Evolutionary conservation across 2,888 invertebrate species (phyloP), one percentile per base, ranked within the genome.

Genomic region (Machimus rusticus): DNA sequence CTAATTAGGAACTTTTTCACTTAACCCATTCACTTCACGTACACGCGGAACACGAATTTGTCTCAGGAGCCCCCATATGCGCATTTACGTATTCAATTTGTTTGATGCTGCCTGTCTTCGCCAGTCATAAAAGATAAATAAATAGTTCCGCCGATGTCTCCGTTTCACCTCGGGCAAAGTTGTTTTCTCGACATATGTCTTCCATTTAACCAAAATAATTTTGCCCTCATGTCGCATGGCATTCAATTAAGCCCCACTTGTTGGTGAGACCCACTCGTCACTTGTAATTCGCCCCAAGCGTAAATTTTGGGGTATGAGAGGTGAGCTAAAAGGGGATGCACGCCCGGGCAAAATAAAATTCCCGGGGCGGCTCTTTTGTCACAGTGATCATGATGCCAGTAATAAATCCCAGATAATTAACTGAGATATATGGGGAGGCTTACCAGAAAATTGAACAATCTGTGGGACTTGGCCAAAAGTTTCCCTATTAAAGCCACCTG

Each of bases 191-290:
- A 76, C 76, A 76, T 37, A 76, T 76, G 37, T 76, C 37, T 76
- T 76, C 76, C 34, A 76, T 76, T 76, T 76, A 76, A 37, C 37
- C 76, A 76, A 37, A 76, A 76, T 37, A 76, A 76, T 76, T 37
- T 76, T 31, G 5, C 76, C 76, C 76, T 37, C 37, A 76, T 34
- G 76, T 16, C 34, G 8, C 28, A 34, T 76, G 37, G 31, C 34
- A 37, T 76, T 76, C 76, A 76, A 76, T 76, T 76, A 34, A 76
- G 37, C n/a, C 37, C 76, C 76, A 76, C 76, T 76, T 76, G 31
- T 76, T 34, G 37, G 34, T 34, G 66, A 66, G 66, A 76, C 31
- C 19, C 14, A 34, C 37, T 76, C 76, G 76, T 76, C n/a, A 76
- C 76, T 37, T 34, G 37, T 19, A 76, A 76, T 34, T 37, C 19